phyloP scores from a whole-genome alignment of 2,888 invertebrate genomes.

The Seira musarum region DNA sequence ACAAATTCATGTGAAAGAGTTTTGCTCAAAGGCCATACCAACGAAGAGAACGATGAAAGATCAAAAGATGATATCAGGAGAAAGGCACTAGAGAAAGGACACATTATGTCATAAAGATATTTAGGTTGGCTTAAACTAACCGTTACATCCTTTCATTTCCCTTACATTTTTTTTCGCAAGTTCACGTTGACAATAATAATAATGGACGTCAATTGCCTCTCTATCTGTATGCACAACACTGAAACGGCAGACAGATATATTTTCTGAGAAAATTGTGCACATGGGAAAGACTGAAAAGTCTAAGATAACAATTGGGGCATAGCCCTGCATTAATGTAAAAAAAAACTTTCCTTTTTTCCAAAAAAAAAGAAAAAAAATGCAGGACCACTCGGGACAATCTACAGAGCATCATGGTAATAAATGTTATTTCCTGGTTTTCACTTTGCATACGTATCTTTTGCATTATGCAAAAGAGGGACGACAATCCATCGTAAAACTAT shows the following conservation, averaged over 20 bases:
- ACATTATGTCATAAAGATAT: slow-evolving; percentile 1
- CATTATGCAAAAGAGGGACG: slow-evolving; percentile 3
- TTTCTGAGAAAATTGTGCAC: slow-evolving; percentile 8
- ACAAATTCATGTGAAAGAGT: not conserved
- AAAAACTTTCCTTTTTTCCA: not conserved
- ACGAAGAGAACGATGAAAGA: not conserved
- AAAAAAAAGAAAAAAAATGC: too few relatives aligned
- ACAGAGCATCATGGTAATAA: not conserved
- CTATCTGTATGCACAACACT: too few relatives aligned
- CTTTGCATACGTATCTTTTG: slow-evolving; percentile 12
- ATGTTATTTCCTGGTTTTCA: slow-evolving; percentile 16
- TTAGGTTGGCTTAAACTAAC: slow-evolving; percentile 11
- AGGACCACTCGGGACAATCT: too few relatives aligned
- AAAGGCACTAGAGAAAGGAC: not conserved
- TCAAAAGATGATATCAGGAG: slow-evolving; percentile 2
- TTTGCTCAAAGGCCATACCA: slow-evolving; percentile 4
- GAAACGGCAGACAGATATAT: slow-evolving; percentile 8
- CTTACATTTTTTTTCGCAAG: slow-evolving; percentile 4
- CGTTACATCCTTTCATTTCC: slow-evolving; percentile 8
- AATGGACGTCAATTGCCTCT: slow-evolving; percentile 8
- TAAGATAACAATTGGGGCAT: not conserved
- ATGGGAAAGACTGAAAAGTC: not conserved
- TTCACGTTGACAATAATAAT: slow-evolving; percentile 26
- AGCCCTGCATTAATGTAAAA: not conserved
- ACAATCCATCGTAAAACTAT: slow-evolving; percentile 14